Evolutionary conservation across 2,797 vertebrate species (phyloP).

Genomic region (Carapus acus): DNA sequence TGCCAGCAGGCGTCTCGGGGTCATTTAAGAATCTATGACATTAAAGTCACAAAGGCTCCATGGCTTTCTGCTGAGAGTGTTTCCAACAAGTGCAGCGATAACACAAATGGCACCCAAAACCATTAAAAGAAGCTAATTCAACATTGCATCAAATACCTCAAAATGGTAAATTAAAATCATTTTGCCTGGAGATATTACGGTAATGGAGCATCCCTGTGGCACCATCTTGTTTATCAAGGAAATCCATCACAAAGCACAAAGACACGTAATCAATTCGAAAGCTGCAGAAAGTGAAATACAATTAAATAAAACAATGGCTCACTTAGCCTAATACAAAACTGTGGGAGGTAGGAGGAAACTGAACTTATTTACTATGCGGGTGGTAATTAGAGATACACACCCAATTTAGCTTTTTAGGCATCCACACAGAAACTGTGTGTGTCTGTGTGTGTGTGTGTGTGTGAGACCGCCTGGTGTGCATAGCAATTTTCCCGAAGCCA

Average conservation of each 20-base stretch:
- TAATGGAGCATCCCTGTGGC: conserved; percentile 23
- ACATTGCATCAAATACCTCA: no score
- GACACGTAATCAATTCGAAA: conserved; percentile 25
- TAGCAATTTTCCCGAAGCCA: conserved; percentile 38
- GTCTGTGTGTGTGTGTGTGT: conserved; percentile 20
- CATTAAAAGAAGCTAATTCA: no score
- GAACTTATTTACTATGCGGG: conserved; percentile 22
- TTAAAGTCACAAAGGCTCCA: no score
- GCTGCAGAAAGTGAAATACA: conserved; percentile 29
- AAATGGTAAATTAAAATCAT: no score
- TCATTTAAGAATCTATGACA: no score
- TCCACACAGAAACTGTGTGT: conserved; percentile 32
- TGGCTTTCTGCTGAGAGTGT: no score
- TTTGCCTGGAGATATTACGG: no score
- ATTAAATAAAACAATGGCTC: conserved; percentile 47
- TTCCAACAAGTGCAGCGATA: no score
- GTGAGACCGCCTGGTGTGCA: conserved; percentile 40
- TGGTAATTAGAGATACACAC: conserved; percentile 49
- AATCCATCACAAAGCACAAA: conserved; percentile 4
- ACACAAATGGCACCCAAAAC: no score
- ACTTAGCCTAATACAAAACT: conserved; percentile 33
- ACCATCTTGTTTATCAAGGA: no score
- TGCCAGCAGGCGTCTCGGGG: no score
- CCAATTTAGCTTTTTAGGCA: conserved; percentile 51
- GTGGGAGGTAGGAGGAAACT: conserved; percentile 24